These are phyloP conservation scores for Megaceryle alcyon DNA, from an alignment of 2,797 vertebrate species.

Conservation along the genomic window DNA sequence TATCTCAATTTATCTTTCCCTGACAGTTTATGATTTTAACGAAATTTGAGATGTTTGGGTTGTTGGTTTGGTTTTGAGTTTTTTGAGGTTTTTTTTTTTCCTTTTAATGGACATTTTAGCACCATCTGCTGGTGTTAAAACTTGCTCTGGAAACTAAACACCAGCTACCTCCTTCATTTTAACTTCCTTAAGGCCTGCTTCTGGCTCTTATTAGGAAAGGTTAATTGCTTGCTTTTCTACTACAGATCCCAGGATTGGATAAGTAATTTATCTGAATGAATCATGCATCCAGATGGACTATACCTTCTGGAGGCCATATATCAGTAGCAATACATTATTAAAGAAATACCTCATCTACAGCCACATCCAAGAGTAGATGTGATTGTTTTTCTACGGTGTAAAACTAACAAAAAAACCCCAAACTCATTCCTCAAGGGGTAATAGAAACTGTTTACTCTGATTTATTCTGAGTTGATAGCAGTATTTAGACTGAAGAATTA, in stretches of 20 bases:
- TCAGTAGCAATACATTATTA: neutral
- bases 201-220: conserved; percentile 68
- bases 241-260: conserved; percentile 25
- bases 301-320: neutral
- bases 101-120: conserved; percentile 85
- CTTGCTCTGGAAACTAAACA: conserved; percentile 68
- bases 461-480: neutral
- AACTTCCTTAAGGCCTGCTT: conserved; percentile 31
- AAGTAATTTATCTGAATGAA: conserved; percentile 47
- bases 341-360: neutral
- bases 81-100: neutral
- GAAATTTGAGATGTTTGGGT: conserved; percentile 82
- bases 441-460: neutral
- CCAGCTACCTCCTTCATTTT: conserved; percentile 49
- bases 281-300: conserved; percentile 8
- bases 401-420: neutral
- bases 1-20: conserved; percentile 86
- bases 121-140: conserved; percentile 90
- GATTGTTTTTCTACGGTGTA: neutral
- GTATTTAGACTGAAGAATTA: neutral
- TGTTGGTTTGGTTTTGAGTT: neutral
- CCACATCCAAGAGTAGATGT: neutral
- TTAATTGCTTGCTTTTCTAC: conserved; percentile 64
- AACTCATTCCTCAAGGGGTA: neutral
- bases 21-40: conserved; percentile 88